Evolutionary conservation across 30 jellyfish, hydroid and myxozoan genomes (phyloP).

Genomic region (Sanderia malayensis): DNA sequence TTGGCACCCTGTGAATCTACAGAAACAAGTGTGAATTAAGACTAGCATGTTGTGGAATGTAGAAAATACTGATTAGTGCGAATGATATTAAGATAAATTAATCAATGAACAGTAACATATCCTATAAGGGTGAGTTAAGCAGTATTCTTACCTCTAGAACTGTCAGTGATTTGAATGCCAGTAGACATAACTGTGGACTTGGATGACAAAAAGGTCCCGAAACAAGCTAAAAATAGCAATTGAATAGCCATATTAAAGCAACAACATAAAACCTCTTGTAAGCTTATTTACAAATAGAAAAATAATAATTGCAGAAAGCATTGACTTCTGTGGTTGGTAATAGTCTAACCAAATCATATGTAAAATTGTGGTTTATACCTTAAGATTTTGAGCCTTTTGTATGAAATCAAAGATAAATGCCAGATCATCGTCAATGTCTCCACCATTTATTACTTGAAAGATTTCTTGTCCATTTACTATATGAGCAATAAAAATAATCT

Average conservation of each 20-base stretch:
- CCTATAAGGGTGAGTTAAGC: too few species aligned
- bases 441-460: slow-evolving; percentile 44
- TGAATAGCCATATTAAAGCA: neutral
- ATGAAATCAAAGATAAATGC: slow-evolving; percentile 72
- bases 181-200: slow-evolving; percentile 63
- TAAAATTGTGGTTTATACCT: too few species aligned
- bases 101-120: too few species aligned
- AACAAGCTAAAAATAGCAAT: slow-evolving; percentile 45
- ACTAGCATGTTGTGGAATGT: too few species aligned
- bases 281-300: too few species aligned
- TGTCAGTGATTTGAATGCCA: slow-evolving; percentile 55
- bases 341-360: too few species aligned
- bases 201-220: slow-evolving; percentile 64
- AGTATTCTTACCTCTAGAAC: slow-evolving; percentile 58
- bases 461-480: slow-evolving; percentile 19
- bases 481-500: neutral
- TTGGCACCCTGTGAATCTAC: slow-evolving; percentile 75
- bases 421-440: slow-evolving; percentile 22
- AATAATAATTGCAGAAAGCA: too few species aligned
- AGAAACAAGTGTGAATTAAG: too few species aligned
- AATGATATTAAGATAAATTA: too few species aligned
- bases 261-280: too few species aligned
- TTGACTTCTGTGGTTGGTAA: too few species aligned
- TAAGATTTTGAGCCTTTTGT: slow-evolving; percentile 65
- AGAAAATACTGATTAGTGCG: too few species aligned